A percentile compares a stretch with the other conserved stretches of the same genome.
Evolutionary conservation across 2,888 invertebrate species (phyloP).

Genomic region (Marasmarcha lunaedactyla): DNA sequence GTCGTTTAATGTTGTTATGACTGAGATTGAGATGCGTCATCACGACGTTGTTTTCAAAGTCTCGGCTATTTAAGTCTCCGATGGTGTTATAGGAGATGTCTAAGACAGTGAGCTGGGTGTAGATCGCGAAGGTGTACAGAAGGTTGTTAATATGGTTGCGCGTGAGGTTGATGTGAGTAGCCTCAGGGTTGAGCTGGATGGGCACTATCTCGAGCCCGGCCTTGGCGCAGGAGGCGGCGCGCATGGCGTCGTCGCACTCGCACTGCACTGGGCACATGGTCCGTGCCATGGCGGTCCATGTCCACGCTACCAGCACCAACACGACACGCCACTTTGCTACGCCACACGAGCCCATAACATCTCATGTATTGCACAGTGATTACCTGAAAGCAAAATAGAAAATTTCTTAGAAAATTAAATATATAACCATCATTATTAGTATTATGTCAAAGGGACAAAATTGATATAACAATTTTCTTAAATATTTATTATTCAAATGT

Average conservation of each 20-base stretch:
- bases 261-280: conserved; percentile 85
- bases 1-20: conserved; percentile 76
- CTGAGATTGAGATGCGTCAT: conserved; percentile 83
- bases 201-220: conserved; percentile 87
- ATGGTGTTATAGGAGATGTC: conserved; percentile 88
- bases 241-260: conserved; percentile 82
- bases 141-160: conserved; percentile 85
- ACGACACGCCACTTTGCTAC: conserved; percentile 63
- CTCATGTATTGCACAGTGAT: conserved; percentile 55
- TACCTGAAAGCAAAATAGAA: conserved; percentile 41
- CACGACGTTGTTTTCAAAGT: conserved; percentile 82
- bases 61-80: conserved; percentile 81
- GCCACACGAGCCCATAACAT: conserved; percentile 65
- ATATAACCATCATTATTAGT: too few relatives aligned
- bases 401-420: conserved; percentile 6
- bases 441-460: conserved; percentile 3
- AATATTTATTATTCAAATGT: too few relatives aligned
- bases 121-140: conserved; percentile 83
- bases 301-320: conserved; percentile 66
- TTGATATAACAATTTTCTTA: too few relatives aligned
- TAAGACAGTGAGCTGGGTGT: conserved; percentile 81
- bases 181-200: conserved; percentile 89
- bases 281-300: conserved; percentile 64
- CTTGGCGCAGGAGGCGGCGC: conserved; percentile 81
- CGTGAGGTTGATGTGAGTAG: conserved; percentile 85